Evolutionary conservation across 2,888 invertebrate genomes (phyloP), one percentile per base, ranked within the genome.

Genomic region (Drosophila phalerata): DNA sequence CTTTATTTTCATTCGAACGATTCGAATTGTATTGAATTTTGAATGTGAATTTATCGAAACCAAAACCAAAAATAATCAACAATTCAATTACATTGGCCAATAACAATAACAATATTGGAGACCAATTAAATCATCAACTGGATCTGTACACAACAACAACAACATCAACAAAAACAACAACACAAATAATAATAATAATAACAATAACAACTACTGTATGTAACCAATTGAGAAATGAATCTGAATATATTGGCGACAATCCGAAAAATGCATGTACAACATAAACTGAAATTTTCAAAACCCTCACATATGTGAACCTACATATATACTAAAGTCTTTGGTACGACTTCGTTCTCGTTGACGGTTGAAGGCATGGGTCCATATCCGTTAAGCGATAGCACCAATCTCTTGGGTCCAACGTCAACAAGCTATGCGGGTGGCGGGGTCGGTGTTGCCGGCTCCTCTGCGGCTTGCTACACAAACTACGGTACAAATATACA

Each of bases 291-390:
- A 70, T 71, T 73, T 69, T 52, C 45, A 15, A 71, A 83, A 77
- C 11, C n/a, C 25, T 25, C 6, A 32, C 25, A 22, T 5, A 9
- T 72, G 77, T 70, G 19, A 25, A 81, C 69, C 71, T 65, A 74
- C 75, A 77, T 80, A 76, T 77, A 77, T 81, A 82, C 73, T 73
- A 79, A 92, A 92, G 92, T 92, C 81, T 92, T 92, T 92, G 92
- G 92, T 89, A 92, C 92, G 87, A 92, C 92, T 89, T 92, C 92
- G 91, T 92, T 92, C 85, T 92, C 92, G 86, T 92, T 93, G 88
- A 91, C 92, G 91, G 92, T 92, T 92, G 93, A 93, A 92, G 92
- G 93, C 91, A 93, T 93, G 92, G 93, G 93, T 89, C 92, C 93
- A 79, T 93, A 93, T 91, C 93, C 93, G 73, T 90, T 93, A 85